phyloP scores from a whole-genome alignment of 2,113 vertebrate species.

The Aplodontia rufa region DNA sequence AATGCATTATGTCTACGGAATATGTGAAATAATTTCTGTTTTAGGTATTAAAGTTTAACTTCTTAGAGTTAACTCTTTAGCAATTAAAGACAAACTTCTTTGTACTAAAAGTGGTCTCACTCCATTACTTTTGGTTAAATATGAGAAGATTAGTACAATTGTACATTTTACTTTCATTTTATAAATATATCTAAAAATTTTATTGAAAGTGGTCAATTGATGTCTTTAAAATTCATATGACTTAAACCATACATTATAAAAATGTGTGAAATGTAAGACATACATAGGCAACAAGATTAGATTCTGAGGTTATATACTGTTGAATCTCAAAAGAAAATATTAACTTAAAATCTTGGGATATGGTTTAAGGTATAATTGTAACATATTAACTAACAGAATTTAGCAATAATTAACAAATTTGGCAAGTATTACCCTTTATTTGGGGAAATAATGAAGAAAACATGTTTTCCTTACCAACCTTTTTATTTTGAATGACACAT shows the following conservation, averaged over 20 bases:
- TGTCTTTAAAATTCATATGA: neutral
- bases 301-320: neutral
- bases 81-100: neutral
- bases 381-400: neutral
- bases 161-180: neutral
- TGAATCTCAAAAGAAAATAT: neutral
- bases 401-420: neutral
- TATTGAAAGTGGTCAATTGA: neutral
- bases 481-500: neutral
- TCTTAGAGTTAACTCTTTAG: neutral
- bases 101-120: neutral
- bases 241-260: neutral
- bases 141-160: neutral
- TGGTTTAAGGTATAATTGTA: neutral
- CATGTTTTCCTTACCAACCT: neutral
- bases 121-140: neutral
- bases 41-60: neutral
- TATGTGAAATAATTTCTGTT: neutral
- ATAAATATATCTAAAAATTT: neutral
- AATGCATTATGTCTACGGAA: neutral
- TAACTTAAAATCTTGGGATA: neutral
- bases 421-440: neutral
- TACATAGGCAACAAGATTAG: neutral
- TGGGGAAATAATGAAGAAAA: neutral
- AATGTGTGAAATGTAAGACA: neutral